phyloP scores from a whole-genome alignment of 2,113 vertebrate genomes.

The Myiozetetes cayanensis region DNA sequence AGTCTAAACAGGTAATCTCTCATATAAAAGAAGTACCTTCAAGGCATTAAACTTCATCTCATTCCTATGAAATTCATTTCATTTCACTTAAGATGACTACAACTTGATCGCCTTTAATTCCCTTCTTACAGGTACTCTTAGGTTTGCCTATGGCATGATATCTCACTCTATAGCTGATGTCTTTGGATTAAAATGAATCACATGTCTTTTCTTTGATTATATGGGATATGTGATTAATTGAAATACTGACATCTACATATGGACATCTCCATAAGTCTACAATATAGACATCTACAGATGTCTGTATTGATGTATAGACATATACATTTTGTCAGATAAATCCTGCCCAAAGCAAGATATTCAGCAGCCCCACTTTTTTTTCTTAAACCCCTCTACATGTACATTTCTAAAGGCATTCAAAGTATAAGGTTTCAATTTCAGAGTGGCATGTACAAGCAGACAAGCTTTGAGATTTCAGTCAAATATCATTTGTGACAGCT shows the following conservation, averaged over 20 bases:
- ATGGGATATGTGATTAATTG: not conserved
- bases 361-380: not conserved
- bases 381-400: not conserved
- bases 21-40: not conserved
- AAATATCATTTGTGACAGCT: slow-evolving; percentile 6
- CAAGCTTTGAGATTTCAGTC: not conserved
- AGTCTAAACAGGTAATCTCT: not conserved
- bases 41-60: not conserved
- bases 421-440: not conserved
- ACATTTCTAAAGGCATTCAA: not conserved
- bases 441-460: not conserved
- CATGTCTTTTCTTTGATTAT: not conserved
- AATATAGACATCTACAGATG: not conserved
- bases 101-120: not conserved
- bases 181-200: not conserved
- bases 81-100: not conserved
- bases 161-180: not conserved
- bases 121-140: not conserved
- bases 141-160: not conserved
- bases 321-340: not conserved
- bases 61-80: not conserved
- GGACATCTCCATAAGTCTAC: not conserved
- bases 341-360: not conserved
- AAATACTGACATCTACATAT: not conserved
- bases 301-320: not conserved